Evolutionary conservation across 2,797 vertebrate species (phyloP), one percentile per base, ranked within the genome.

Genomic region (Melanotaenia trifasciata): DNA sequence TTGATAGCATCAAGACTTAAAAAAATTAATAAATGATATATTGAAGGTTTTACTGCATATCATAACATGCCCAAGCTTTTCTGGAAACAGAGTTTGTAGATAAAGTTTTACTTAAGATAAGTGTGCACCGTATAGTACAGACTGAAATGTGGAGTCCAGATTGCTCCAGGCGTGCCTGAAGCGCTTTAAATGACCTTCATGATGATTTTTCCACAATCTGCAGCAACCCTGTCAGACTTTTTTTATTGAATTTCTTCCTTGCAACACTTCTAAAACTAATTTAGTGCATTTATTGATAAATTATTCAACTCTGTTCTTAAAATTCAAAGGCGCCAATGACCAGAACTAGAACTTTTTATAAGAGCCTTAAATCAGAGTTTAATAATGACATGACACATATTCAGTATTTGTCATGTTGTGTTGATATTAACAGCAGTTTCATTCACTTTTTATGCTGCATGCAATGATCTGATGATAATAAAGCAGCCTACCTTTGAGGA

Each of bases 401-500:
- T 30, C 28, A 30, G 28, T 30, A 30, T 30, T 30, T 30, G 28
- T 30, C 28, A 30, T 30, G 28, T 30, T 30, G 16, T 43, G 40
- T 43, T 43, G 40, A 16, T 16, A 16, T 40, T 3, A 40, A 14
- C 12, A 18, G 22, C 22, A 24, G 45, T 24, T 51, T 51, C 3
- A 24, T 24, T 51, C 50, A 5, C 50, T 12, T 51, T 24, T 51
- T 51, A 22, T 3, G 50, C 50, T 11, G 22, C 50, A 24, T 24
- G 11, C 22, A 24, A 3, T 12, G 9, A 24, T 9, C 22, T 53
- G 28, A 22, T 62, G 22, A 70, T 33, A 60, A 57, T 50, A 30
- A 72, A 24, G 33, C 20, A 26, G 1, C 58, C 4, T 80, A 99
- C 98, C 98, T 99, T 97, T 99, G 88, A 99, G 96, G 91, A 98